Evolutionary conservation across 2,113 vertebrate species (phyloP).

Genomic region (Gasterosteus nipponicus): DNA sequence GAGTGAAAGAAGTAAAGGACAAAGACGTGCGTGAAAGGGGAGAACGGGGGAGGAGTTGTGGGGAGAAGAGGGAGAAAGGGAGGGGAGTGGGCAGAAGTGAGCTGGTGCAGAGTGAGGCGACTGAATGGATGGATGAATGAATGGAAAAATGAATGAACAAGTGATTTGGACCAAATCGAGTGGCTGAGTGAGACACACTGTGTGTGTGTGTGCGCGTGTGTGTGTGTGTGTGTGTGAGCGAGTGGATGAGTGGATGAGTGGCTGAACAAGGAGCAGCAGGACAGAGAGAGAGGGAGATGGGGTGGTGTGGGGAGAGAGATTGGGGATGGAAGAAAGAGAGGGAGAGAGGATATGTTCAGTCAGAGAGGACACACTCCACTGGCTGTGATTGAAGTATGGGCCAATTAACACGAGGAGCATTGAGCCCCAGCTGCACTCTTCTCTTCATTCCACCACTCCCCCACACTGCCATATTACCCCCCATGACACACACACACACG

Average conservation of each 20-base stretch:
- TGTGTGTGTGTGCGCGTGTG: slow-evolving; percentile 18
- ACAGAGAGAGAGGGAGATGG: slow-evolving; percentile 40
- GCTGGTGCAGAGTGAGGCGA: slow-evolving; percentile 36
- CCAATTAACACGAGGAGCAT: slow-evolving; percentile 79
- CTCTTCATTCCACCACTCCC: slow-evolving; percentile 69
- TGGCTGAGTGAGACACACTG: slow-evolving; percentile 27
- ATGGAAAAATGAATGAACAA: slow-evolving; percentile 39
- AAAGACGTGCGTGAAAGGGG: slow-evolving; percentile 33
- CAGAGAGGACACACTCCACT: slow-evolving; percentile 79
- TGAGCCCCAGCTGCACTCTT: slow-evolving; percentile 79
- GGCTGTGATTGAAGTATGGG: slow-evolving; percentile 78
- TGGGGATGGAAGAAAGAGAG: slow-evolving; percentile 40
- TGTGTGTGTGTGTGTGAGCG: slow-evolving; percentile 33
- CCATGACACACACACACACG: slow-evolving; percentile 44
- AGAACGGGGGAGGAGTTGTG: slow-evolving; percentile 42
- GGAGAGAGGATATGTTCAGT: slow-evolving; percentile 74
- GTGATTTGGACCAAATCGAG: slow-evolving; percentile 33
- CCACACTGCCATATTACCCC: slow-evolving; percentile 62
- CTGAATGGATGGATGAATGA: slow-evolving; percentile 22
- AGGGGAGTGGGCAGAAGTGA: slow-evolving; percentile 24
- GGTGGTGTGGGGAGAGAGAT: slow-evolving; percentile 27
- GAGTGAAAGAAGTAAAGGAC: slow-evolving; percentile 52
- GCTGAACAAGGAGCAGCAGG: slow-evolving; percentile 65
- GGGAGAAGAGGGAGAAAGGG: slow-evolving; percentile 1
- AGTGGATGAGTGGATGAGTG: slow-evolving; percentile 48